Evolutionary conservation across 2,113 vertebrate genomes (phyloP).

Genomic region (Heliornis fulica): DNA sequence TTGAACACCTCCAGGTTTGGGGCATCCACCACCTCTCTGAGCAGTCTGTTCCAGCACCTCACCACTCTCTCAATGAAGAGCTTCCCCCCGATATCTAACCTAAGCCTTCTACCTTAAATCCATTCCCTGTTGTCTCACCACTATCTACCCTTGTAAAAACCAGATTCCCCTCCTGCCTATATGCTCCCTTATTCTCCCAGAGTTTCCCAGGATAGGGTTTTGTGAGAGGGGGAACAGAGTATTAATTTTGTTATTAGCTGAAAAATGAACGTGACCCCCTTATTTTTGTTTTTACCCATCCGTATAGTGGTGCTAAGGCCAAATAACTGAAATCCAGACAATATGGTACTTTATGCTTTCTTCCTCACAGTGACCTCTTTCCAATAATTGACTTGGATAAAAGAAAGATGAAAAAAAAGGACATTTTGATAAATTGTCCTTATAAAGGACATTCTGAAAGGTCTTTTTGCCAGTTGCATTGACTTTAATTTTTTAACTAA

Average conservation of each 20-base stretch:
- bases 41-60: too few relatives aligned
- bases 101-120: too few relatives aligned
- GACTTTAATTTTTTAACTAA: neutral
- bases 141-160: too few relatives aligned
- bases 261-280: neutral
- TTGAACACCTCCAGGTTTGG: too few relatives aligned
- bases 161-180: too few relatives aligned
- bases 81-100: too few relatives aligned
- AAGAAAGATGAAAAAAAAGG: neutral
- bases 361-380: neutral
- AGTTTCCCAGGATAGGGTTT: neutral
- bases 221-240: neutral
- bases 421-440: neutral
- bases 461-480: neutral
- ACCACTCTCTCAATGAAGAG: too few relatives aligned
- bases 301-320: neutral
- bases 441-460: neutral
- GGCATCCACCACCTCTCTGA: too few relatives aligned
- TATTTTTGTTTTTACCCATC: neutral
- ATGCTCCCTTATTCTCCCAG: too few relatives aligned
- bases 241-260: neutral
- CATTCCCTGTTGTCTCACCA: too few relatives aligned
- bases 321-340: neutral
- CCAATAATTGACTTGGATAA: neutral
- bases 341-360: neutral